Percentiles rank a stretch among this genome's conserved stretches.
phyloP scores from a whole-genome alignment of 2,113 vertebrate species.

The Silurus asotus region DNA sequence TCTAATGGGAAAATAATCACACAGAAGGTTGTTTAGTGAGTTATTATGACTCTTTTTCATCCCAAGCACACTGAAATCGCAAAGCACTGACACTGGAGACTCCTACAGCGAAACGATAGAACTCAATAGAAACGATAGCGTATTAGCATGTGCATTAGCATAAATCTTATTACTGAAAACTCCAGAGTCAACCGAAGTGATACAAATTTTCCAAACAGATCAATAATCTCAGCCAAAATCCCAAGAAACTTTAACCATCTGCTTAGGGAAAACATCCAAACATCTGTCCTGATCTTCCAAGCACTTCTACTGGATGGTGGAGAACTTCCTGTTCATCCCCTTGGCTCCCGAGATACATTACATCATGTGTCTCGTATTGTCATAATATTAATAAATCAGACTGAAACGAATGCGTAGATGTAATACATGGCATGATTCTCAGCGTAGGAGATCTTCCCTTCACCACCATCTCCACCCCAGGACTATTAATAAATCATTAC shows the following conservation, averaged over 20 bases:
- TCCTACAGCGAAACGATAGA: no score
- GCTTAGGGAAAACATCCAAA: background rate
- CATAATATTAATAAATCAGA: slow-evolving; percentile 17
- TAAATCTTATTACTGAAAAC: background rate
- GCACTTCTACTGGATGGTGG: background rate
- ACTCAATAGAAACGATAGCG: background rate
- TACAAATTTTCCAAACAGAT: background rate
- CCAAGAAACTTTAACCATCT: background rate
- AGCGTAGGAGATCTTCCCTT: background rate
- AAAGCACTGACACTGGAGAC: no score
- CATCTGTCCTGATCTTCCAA: background rate
- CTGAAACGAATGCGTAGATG: background rate
- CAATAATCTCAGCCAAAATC: background rate
- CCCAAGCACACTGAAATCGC: no score
- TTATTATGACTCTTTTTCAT: no score
- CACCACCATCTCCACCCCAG: background rate
- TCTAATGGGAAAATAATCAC: background rate
- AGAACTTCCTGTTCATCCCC: background rate
- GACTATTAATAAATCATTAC: slow-evolving; percentile 7
- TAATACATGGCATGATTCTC: background rate
- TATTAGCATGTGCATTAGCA: background rate
- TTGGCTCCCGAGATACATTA: no score
- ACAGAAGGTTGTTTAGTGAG: background rate
- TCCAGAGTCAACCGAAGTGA: background rate
- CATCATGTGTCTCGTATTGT: background rate